Percentiles rank a stretch among this genome's conserved stretches.
phyloP scores from a whole-genome alignment of 2,113 vertebrate genomes.

The Protobothrops flavoviridis region DNA sequence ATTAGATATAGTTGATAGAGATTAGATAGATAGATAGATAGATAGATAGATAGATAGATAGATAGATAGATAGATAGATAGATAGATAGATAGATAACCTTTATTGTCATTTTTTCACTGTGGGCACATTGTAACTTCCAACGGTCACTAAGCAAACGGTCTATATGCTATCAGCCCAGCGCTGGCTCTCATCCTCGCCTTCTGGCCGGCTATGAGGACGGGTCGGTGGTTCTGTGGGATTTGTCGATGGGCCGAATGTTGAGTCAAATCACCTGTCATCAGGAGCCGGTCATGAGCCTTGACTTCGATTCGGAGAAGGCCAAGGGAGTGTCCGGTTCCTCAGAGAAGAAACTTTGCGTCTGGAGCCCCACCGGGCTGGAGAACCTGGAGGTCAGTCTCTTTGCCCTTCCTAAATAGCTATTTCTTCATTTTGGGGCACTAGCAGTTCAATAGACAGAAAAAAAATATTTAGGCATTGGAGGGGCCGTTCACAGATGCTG shows the following conservation, averaged over 20 bases:
- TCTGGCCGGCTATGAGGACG: slow-evolving; percentile 90
- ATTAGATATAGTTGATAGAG: no score
- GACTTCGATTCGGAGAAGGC: slow-evolving; percentile 82
- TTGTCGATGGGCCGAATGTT: slow-evolving; percentile 74
- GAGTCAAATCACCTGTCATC: slow-evolving; percentile 79
- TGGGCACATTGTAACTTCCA: no score
- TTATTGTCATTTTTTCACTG: no score
- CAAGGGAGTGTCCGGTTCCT: slow-evolving; percentile 87
- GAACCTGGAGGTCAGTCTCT: slow-evolving; percentile 87
- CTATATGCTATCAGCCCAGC: slow-evolving; percentile 66
- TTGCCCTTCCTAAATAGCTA: slow-evolving; percentile 51
- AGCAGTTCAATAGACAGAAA: slow-evolving; percentile 67
- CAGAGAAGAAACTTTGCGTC: slow-evolving; percentile 83
- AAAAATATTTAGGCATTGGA: no score
- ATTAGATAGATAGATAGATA: no score
- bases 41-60: no score
- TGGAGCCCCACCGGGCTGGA: slow-evolving; percentile 86
- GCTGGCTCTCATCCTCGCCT: slow-evolving; percentile 76
- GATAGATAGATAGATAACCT: no score
- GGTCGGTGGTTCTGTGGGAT: slow-evolving; percentile 90
- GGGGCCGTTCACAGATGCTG: no score
- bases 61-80: no score
- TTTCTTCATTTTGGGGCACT: slow-evolving; percentile 75
- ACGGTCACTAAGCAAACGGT: neutral
- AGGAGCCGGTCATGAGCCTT: slow-evolving; percentile 91